phyloP scores from a whole-genome alignment of 64 coral and sea anemone genomes.

The Astreopora myriophthalma region DNA sequence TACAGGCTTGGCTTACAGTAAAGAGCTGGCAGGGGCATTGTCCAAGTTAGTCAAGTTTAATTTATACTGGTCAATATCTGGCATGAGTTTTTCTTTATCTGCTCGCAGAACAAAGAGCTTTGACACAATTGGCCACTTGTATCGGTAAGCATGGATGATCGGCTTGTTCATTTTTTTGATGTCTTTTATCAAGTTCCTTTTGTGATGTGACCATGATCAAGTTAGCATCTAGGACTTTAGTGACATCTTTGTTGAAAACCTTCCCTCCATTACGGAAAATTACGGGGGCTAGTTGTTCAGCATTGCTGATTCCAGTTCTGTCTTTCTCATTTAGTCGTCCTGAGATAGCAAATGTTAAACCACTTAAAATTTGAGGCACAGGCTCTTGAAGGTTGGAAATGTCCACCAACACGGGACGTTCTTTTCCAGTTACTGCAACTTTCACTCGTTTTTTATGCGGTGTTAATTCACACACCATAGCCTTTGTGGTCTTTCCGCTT shows the following conservation, averaged over 20 bases:
- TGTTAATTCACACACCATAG: slow-evolving; percentile 24
- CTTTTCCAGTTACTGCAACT: slow-evolving; percentile 41
- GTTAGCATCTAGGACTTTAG: slow-evolving; percentile 12
- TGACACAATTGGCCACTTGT: slow-evolving; percentile 46
- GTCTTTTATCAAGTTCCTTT: slow-evolving; percentile 40
- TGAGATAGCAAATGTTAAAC: slow-evolving; percentile 24
- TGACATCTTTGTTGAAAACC: slow-evolving; percentile 27
- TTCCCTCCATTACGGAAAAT: slow-evolving; percentile 37
- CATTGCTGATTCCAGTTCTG: slow-evolving; percentile 32
- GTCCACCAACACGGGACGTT: slow-evolving; percentile 26
- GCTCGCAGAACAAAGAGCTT: slow-evolving; percentile 27
- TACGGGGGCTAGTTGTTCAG: not conserved
- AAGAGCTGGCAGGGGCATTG: slow-evolving; percentile 17
- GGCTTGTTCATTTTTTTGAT: slow-evolving; percentile 52
- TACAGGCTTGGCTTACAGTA: not conserved
- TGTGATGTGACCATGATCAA: slow-evolving; percentile 41
- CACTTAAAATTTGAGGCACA: slow-evolving; percentile 29
- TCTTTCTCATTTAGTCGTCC: slow-evolving; percentile 20
- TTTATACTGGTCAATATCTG: slow-evolving; percentile 7
- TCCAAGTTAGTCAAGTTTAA: slow-evolving; percentile 17
- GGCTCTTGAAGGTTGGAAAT: slow-evolving; percentile 16
- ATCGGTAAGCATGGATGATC: slow-evolving; percentile 24
- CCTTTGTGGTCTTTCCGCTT: not conserved
- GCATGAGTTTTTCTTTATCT: slow-evolving; percentile 21
- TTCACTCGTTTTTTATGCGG: slow-evolving; percentile 31